Evolutionary conservation across 30 jellyfish, hydroid and myxozoan genomes (phyloP).

Genomic region (Calvadosia cruxmelitensis): DNA sequence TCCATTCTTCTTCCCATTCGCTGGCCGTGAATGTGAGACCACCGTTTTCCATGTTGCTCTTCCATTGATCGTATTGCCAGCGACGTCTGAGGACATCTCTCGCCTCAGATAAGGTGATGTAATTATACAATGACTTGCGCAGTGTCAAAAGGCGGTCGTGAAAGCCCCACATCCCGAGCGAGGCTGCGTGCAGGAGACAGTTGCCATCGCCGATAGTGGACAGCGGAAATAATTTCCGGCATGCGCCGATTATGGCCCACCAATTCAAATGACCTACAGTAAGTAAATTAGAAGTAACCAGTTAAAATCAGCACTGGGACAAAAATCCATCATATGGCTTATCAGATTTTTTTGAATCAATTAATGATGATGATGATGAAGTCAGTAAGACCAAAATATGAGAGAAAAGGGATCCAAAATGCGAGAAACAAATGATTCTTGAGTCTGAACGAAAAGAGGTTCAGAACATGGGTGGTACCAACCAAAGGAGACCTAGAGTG

Average conservation of each 20-base stretch:
- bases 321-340: too few relatives aligned
- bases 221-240: conserved; percentile 80
- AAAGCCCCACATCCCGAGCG: conserved; percentile 94
- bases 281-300: too few relatives aligned
- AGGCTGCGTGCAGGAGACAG: conserved; percentile 81
- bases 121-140: conserved; percentile 54
- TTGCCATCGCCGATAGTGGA: conserved; percentile 94
- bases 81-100: conserved; percentile 43
- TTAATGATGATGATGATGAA: too few relatives aligned
- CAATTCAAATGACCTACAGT: conserved; percentile 69
- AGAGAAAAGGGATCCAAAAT: too few relatives aligned
- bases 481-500: too few relatives aligned
- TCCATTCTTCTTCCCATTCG: conserved; percentile 88
- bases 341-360: too few relatives aligned
- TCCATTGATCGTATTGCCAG: conserved; percentile 83
- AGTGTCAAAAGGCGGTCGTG: conserved; percentile 69
- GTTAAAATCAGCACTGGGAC: too few relatives aligned
- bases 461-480: too few relatives aligned
- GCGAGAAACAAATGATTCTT: too few relatives aligned
- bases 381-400: too few relatives aligned
- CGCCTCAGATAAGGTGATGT: conserved; percentile 29
- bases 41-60: conserved; percentile 59
- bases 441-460: too few relatives aligned
- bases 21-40: conserved; percentile 49
- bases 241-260: conserved; percentile 79